Percentiles rank a stretch among this genome's conserved stretches.
phyloP scores from a whole-genome alignment of 2,888 invertebrate species.

The Drosophila rubida region DNA sequence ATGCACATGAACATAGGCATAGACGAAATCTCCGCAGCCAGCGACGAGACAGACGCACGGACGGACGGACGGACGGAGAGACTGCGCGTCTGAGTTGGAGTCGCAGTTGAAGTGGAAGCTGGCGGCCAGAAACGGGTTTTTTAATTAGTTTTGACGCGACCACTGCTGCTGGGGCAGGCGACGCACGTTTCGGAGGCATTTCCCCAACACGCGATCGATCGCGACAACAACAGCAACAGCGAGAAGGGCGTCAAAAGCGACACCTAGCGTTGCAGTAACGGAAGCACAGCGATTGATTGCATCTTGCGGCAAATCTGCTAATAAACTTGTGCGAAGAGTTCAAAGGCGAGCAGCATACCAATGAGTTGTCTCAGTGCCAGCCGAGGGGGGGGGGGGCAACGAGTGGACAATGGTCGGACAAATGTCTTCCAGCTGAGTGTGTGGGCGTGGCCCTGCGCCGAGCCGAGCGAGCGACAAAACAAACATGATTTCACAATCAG shows the following conservation, averaged over 20 bases:
- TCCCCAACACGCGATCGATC: constrained; percentile 50
- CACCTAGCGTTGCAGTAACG: constrained; percentile 33
- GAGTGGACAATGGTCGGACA: constrained; percentile 56
- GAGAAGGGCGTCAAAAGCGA: background rate
- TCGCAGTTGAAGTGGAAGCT: background rate
- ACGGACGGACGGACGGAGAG: background rate
- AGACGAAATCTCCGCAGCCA: background rate
- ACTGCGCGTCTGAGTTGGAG: too few species aligned
- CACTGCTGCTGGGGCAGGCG: constrained; percentile 37
- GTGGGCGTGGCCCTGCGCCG: constrained; percentile 31
- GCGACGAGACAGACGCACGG: too few species aligned
- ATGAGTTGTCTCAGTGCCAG: constrained; percentile 14
- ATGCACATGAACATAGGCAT: constrained; percentile 25
- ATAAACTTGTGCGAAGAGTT: constrained; percentile 39
- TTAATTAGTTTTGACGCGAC: constrained; percentile 77
- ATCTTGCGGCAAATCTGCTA: constrained; percentile 30
- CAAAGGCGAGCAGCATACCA: constrained; percentile 19
- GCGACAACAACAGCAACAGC: background rate
- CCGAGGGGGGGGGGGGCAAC: background rate
- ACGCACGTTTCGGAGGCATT: constrained; percentile 33
- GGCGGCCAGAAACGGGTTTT: constrained; percentile 63
- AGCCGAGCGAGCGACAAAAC: constrained; percentile 49
- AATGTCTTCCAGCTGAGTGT: constrained; percentile 44
- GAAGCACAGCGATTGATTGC: constrained; percentile 49
- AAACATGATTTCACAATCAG: constrained; percentile 77